Evolutionary conservation across 2,113 vertebrate genomes (phyloP).

Genomic region (Alosa alosa): DNA sequence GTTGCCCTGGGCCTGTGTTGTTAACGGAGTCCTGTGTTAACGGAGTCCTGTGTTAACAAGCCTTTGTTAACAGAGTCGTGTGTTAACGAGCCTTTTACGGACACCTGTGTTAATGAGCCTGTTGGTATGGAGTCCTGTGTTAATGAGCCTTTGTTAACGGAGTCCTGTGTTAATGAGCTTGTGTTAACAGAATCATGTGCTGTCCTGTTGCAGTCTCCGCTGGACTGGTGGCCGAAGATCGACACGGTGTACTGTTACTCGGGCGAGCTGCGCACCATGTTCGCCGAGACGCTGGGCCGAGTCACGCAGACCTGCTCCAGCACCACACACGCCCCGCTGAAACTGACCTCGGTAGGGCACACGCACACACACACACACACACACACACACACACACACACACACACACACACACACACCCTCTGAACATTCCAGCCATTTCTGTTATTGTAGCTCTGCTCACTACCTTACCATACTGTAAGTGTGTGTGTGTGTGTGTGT

Average conservation of each 20-base stretch:
- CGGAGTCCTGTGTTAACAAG: too few relatives aligned
- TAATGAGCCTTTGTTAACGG: too few relatives aligned
- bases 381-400: not conserved
- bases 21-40: not conserved
- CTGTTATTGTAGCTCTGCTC: not conserved
- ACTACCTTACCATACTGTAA: not conserved
- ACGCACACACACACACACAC: not conserved
- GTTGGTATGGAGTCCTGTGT: too few relatives aligned
- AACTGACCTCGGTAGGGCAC: slow-evolving; percentile 85
- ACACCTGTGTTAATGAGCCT: not conserved
- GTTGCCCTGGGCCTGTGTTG: too few relatives aligned
- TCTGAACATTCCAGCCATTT: not conserved
- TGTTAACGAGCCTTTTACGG: too few relatives aligned
- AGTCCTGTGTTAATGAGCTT: too few relatives aligned
- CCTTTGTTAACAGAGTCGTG: not conserved
- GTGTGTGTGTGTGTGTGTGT: not conserved
- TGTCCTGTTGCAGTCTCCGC: slow-evolving; percentile 76
- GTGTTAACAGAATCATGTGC: not conserved
- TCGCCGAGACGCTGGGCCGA: slow-evolving; percentile 87
- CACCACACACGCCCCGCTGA: slow-evolving; percentile 81
- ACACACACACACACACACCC: too few relatives aligned
- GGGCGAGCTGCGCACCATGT: slow-evolving; percentile 94
- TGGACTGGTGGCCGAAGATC: slow-evolving; percentile 99
- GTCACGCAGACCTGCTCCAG: slow-evolving; percentile 82
- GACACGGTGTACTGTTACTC: slow-evolving; percentile 96